Evolutionary conservation across 2,113 vertebrate genomes (phyloP).

Genomic region (Bubo bubo): DNA sequence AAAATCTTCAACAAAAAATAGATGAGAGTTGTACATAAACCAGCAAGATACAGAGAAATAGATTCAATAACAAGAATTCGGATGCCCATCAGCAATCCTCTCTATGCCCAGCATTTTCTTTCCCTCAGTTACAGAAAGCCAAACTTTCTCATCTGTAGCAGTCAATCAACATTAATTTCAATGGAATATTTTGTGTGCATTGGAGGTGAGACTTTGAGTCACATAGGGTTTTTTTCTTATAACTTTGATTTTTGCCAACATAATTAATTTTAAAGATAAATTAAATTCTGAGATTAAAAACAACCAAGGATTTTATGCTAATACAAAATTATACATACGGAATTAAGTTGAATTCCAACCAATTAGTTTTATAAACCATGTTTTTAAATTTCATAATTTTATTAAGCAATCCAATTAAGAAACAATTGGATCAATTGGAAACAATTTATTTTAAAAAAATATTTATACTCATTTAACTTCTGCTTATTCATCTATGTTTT

Average conservation of each 20-base stretch:
- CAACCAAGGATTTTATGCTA: neutral
- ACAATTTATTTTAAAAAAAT: neutral
- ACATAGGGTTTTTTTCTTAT: neutral
- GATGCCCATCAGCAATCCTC: neutral
- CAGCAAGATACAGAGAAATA: neutral
- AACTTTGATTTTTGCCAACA: neutral
- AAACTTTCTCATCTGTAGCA: neutral
- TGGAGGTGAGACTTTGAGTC: neutral
- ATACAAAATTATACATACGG: neutral
- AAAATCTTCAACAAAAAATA: neutral
- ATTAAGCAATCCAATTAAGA: neutral
- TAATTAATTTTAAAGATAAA: neutral
- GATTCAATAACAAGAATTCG: neutral
- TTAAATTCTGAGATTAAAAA: neutral
- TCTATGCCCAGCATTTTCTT: neutral
- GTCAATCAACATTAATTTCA: neutral
- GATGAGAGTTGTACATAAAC: neutral
- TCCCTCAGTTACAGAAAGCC: neutral
- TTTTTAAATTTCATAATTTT: neutral
- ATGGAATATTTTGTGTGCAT: neutral
- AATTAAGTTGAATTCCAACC: neutral
- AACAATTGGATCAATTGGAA: neutral
- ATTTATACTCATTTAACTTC: neutral
- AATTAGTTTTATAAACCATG: neutral
- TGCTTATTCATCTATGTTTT: neutral